phyloP scores from a whole-genome alignment of 1,140 invertebrate genomes.

The Coelopa frigida region DNA sequence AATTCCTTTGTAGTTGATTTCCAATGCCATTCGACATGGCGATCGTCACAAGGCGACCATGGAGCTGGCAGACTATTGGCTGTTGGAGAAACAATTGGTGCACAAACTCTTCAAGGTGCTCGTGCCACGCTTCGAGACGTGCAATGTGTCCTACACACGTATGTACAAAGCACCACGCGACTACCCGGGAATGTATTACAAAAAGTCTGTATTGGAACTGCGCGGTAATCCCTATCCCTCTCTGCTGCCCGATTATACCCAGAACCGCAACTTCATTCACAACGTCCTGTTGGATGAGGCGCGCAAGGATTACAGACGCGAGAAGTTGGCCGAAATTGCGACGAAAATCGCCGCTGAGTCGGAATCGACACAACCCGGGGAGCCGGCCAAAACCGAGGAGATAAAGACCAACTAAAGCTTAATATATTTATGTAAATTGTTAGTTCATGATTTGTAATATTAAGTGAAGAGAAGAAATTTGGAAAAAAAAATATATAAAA shows the following conservation, averaged over 20 bases:
- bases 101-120: slow-evolving; percentile 92
- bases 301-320: slow-evolving; percentile 55
- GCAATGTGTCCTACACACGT: slow-evolving; percentile 62
- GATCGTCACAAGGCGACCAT: slow-evolving; percentile 77
- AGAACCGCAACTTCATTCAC: slow-evolving; percentile 59
- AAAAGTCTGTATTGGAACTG: slow-evolving; percentile 67
- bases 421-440: too few relatives aligned
- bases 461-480: too few relatives aligned
- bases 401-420: too few relatives aligned
- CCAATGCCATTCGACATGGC: slow-evolving; percentile 79
- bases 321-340: slow-evolving; percentile 27
- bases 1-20: slow-evolving; percentile 62
- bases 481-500: too few relatives aligned
- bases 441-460: too few relatives aligned
- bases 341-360: slow-evolving; percentile 16
- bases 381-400: not conserved
- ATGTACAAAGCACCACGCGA: slow-evolving; percentile 60
- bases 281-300: slow-evolving; percentile 66
- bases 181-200: slow-evolving; percentile 50
- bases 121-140: slow-evolving; percentile 71
- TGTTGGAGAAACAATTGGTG: slow-evolving; percentile 79
- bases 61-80: slow-evolving; percentile 83
- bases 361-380: slow-evolving; percentile 1
- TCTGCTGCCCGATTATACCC: slow-evolving; percentile 48
- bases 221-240: slow-evolving; percentile 65